These are phyloP conservation scores for Apodemia duryi DNA, from an alignment of 2,888 invertebrate species.

Conservation along the genomic window DNA sequence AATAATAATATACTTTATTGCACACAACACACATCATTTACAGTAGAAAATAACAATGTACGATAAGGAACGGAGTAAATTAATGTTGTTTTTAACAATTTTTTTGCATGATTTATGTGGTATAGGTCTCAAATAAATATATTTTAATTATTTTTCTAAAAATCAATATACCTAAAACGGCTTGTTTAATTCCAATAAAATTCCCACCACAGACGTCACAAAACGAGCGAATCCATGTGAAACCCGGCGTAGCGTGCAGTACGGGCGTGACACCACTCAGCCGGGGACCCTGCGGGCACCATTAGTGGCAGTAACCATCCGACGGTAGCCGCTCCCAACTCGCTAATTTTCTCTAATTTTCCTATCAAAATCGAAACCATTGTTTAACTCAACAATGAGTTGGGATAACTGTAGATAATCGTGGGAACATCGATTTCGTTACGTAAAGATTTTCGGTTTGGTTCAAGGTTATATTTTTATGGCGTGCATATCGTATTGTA, in stretches of 20 bases:
- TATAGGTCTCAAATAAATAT: too few relatives aligned
- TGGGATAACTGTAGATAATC: constrained; percentile 59
- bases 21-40: too few relatives aligned
- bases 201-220: too few relatives aligned
- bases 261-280: constrained; percentile 63
- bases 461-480: constrained; percentile 44
- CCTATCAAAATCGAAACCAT: constrained; percentile 72
- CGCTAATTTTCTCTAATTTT: constrained; percentile 78
- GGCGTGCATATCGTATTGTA: constrained; percentile 44
- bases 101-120: too few relatives aligned
- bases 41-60: too few relatives aligned
- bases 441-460: constrained; percentile 50
- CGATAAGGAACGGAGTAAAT: too few relatives aligned
- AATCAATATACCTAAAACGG: too few relatives aligned
- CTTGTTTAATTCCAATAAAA: too few relatives aligned
- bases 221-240: constrained; percentile 45
- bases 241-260: constrained; percentile 49
- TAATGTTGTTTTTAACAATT: too few relatives aligned
- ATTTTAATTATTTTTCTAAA: too few relatives aligned
- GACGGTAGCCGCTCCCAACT: constrained; percentile 64
- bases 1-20: too few relatives aligned
- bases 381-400: constrained; percentile 55
- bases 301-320: constrained; percentile 75
- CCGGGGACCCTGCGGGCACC: constrained; percentile 66
- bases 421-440: constrained; percentile 63